Percentiles rank a stretch among this genome's conserved stretches.
phyloP scores from a whole-genome alignment of 92 coral and sea anemone species.

The Bergia puertoricense region DNA sequence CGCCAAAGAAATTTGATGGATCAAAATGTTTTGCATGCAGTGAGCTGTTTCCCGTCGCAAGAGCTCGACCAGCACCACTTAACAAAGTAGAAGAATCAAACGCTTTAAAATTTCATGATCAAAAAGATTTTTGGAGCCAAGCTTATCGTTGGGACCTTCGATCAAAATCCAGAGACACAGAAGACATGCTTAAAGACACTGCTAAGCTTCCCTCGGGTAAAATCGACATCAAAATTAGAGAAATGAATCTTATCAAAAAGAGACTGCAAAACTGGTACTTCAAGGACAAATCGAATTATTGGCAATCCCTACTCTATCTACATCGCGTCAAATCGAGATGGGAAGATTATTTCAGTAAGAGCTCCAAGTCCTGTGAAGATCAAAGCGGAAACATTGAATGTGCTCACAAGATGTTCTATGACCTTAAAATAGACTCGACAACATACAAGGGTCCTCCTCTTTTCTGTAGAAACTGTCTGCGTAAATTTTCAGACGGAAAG shows the following conservation, averaged over 20 bases:
- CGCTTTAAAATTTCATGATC: neutral
- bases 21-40: too few relatives aligned
- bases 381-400: neutral
- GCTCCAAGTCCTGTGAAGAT: neutral
- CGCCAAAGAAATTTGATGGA: too few relatives aligned
- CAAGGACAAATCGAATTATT: neutral
- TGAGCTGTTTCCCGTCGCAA: too few relatives aligned
- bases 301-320: neutral
- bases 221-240: neutral
- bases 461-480: slow-evolving; percentile 11
- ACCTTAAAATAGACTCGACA: neutral
- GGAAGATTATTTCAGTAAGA: neutral
- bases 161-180: neutral
- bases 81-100: neutral
- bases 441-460: neutral
- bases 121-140: neutral
- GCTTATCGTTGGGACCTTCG: neutral
- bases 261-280: neutral
- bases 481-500: neutral
- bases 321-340: neutral
- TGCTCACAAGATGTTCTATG: neutral
- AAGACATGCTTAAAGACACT: too few relatives aligned
- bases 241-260: neutral
- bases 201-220: neutral
- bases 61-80: too few relatives aligned